Percentiles rank a stretch among this genome's conserved stretches.
phyloP scores from a whole-genome alignment of 92 coral and sea anemone genomes.

The Porites divaricata region DNA sequence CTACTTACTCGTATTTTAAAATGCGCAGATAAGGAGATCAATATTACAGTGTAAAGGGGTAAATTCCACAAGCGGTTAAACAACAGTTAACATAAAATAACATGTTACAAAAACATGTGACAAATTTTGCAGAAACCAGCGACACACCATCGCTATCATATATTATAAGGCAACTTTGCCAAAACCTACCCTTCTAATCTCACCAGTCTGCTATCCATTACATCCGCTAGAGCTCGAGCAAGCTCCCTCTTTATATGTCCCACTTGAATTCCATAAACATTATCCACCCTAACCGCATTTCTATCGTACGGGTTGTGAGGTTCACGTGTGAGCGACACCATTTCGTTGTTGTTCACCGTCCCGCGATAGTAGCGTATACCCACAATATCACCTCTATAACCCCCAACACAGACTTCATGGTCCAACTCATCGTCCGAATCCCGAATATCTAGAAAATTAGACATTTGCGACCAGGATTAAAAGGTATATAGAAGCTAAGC shows the following conservation, averaged over 20 bases:
- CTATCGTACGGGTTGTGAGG: constrained; percentile 85
- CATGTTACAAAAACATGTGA: background rate
- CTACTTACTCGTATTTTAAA: too few relatives aligned
- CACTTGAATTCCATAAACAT: constrained; percentile 83
- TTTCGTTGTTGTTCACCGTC: constrained; percentile 77
- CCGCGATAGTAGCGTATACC: constrained; percentile 86
- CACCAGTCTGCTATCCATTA: constrained; percentile 67
- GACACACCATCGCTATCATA: background rate
- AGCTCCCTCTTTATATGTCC: constrained; percentile 81
- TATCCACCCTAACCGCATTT: constrained; percentile 81
- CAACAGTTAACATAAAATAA: too few relatives aligned
- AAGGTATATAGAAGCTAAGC: background rate
- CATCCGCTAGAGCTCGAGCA: constrained; percentile 80
- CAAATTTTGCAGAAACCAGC: background rate
- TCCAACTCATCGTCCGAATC: constrained; percentile 80
- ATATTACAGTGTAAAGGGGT: too few relatives aligned
- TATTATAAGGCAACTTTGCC: background rate
- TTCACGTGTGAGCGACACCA: constrained; percentile 80
- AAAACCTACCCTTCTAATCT: constrained; percentile 82
- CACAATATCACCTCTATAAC: constrained; percentile 72
- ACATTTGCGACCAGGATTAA: background rate
- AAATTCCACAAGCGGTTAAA: too few relatives aligned
- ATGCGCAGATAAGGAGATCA: too few relatives aligned
- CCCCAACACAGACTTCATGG: constrained; percentile 73
- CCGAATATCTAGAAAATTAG: constrained; percentile 8